phyloP scores from a whole-genome alignment of 2,888 invertebrate species.

The Dichetophora obliterata region DNA sequence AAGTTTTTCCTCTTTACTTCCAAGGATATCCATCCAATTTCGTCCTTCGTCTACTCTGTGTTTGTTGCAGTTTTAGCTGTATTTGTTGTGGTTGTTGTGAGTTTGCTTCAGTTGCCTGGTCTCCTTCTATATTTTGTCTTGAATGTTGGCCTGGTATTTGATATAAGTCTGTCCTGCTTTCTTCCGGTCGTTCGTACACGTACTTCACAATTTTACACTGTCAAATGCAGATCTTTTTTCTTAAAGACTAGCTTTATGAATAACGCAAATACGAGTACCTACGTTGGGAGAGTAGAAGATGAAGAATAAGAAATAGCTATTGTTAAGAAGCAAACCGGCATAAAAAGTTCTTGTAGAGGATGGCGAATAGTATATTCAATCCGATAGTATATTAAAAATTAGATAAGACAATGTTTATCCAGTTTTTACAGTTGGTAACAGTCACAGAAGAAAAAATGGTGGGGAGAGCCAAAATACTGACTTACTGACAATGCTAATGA shows the following conservation, averaged over 20 bases:
- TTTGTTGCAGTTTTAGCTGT: slow-evolving; percentile 41
- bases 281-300: too few relatives aligned
- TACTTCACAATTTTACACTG: slow-evolving; percentile 47
- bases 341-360: slow-evolving; percentile 13
- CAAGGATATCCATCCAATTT: neutral
- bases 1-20: slow-evolving; percentile 3
- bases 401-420: neutral
- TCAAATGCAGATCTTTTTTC: slow-evolving; percentile 45
- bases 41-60: neutral
- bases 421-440: neutral
- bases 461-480: too few relatives aligned
- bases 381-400: too few relatives aligned
- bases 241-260: slow-evolving; percentile 6
- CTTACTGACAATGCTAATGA: too few relatives aligned
- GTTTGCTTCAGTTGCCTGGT: slow-evolving; percentile 23
- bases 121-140: neutral
- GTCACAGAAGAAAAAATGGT: neutral
- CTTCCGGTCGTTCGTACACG: neutral
- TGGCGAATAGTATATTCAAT: neutral
- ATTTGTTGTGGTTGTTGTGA: slow-evolving; percentile 47
- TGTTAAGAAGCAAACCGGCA: slow-evolving; percentile 24
- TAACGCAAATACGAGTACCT: neutral
- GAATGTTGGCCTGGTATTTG: slow-evolving; percentile 6
- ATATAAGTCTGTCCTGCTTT: neutral
- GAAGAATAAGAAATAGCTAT: neutral